phyloP scores from a whole-genome alignment of 2,113 vertebrate species.

The Neoarius graeffei region DNA sequence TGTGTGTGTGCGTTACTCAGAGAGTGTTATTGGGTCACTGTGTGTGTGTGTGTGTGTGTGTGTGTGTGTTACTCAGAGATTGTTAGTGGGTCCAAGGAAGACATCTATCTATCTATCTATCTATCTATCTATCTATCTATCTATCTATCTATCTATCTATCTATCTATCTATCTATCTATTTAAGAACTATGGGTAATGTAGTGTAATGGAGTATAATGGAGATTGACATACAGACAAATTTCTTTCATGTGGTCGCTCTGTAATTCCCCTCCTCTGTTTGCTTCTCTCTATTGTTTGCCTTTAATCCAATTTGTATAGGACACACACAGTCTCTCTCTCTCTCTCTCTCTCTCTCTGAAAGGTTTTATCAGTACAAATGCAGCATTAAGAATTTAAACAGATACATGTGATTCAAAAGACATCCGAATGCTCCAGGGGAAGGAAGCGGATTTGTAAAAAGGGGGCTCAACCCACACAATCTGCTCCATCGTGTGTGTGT shows the following conservation, averaged over 20 bases:
- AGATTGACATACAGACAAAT: constrained; percentile 5
- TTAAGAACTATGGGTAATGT: constrained; percentile 7
- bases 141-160: no score
- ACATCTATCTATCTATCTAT: no score
- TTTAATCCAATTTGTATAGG: constrained; percentile 26
- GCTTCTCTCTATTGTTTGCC: constrained; percentile 5
- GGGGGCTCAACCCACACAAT: constrained; percentile 29
- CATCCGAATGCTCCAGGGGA: constrained; percentile 26
- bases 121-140: no score
- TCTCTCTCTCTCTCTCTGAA: background rate
- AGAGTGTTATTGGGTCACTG: no score
- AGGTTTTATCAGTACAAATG: constrained; percentile 16
- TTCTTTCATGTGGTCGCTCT: constrained; percentile 10
- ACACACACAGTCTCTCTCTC: background rate
- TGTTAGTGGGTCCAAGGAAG: no score
- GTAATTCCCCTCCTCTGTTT: constrained; percentile 12
- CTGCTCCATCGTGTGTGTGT: constrained; percentile 26
- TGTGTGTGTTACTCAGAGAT: no score
- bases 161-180: no score
- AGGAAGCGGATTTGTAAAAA: background rate
- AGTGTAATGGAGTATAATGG: constrained; percentile 18
- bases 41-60: no score
- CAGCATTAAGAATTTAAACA: constrained; percentile 40
- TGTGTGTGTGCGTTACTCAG: no score
- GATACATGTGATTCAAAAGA: constrained; percentile 33